Evolutionary conservation across 2,113 vertebrate species (phyloP).

Genomic region (Bambusicola thoracicus): DNA sequence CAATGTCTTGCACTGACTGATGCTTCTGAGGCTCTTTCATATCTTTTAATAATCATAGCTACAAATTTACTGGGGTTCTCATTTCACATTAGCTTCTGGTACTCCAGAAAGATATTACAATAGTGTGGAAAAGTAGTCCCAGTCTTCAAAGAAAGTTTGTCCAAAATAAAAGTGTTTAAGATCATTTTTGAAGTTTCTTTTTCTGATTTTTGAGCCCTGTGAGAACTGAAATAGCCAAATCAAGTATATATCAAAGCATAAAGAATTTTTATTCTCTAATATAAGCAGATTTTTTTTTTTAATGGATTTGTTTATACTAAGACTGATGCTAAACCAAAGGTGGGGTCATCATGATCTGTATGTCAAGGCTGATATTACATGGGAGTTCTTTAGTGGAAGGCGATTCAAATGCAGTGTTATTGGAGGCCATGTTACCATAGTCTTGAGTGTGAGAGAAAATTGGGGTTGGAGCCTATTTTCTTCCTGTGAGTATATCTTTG

Average conservation of each 20-base stretch:
- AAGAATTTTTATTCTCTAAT: not conserved
- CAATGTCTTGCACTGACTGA: not conserved
- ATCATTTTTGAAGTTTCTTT: not conserved
- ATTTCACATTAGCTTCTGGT: not conserved
- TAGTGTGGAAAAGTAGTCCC: not conserved
- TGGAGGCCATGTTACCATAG: not conserved
- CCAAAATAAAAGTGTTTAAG: not conserved
- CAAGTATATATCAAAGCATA: not conserved
- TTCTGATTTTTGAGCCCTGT: not conserved
- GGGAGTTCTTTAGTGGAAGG: constrained; percentile 15
- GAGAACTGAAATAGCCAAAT: not conserved
- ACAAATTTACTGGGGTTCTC: not conserved
- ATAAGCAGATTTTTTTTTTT: not conserved
- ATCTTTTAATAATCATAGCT: not conserved
- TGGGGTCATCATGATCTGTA: not conserved
- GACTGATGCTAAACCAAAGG: not conserved
- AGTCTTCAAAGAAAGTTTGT: not conserved
- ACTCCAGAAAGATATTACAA: not conserved
- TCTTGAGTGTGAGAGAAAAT: constrained; percentile 13
- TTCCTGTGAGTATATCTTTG: not conserved
- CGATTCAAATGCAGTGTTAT: constrained; percentile 18
- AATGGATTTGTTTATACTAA: not conserved
- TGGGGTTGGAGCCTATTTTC: not conserved
- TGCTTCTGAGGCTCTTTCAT: not conserved
- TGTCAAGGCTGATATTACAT: not conserved